A percentile compares a stretch with the other conserved stretches of the same genome.
phyloP scores from a whole-genome alignment of 2,888 invertebrate genomes.

The Ashinkailepas kermadecensis region DNA sequence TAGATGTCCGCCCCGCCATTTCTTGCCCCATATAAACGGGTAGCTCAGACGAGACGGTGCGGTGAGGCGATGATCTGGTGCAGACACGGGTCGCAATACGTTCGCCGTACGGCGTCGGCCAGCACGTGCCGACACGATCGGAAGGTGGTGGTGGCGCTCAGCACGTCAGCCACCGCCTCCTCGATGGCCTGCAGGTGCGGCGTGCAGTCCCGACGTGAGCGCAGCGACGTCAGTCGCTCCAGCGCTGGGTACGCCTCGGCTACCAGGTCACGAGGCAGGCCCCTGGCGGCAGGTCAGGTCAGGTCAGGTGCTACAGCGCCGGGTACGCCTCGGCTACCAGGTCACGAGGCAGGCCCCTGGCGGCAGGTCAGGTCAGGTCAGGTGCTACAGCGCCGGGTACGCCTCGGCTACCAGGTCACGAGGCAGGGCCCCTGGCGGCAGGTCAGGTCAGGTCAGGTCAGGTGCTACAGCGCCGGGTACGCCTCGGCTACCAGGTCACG shows the following conservation, averaged over 20 bases:
- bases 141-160: not conserved
- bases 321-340: not conserved
- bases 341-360: not conserved
- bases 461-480: too few species aligned
- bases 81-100: not conserved
- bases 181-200: slow-evolving; percentile 6
- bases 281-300: not conserved
- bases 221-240: slow-evolving; percentile 18
- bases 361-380: too few species aligned
- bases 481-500: too few species aligned
- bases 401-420: not conserved
- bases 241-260: slow-evolving; percentile 17
- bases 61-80: not conserved
- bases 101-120: not conserved
- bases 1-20: too few species aligned
- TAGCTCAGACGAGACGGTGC: too few species aligned
- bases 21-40: too few species aligned
- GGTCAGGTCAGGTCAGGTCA: too few species aligned
- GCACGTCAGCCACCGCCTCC: slow-evolving; percentile 20
- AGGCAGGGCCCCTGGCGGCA: too few species aligned
- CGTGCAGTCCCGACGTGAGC: not conserved
- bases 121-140: not conserved
- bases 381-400: not conserved
- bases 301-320: not conserved
- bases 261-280: slow-evolving; percentile 16